Conservation (phyloP, 2,888 invertebrate genomes). For the Oscheius myriophilus region DNA sequence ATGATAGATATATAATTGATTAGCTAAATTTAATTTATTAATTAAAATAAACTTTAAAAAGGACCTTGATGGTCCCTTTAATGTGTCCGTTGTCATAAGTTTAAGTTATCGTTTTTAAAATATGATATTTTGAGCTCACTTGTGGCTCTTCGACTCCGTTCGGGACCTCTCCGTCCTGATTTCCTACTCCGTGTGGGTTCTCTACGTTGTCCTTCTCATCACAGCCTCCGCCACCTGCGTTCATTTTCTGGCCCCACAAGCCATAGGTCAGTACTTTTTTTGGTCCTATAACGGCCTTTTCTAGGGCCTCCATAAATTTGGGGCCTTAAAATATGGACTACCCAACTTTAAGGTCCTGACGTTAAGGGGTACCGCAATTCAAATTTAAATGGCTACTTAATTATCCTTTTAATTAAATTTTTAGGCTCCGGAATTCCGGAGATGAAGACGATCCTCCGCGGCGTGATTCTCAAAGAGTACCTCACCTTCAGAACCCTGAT, state of each 20-base stretch:
- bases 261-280: conserved; percentile 78
- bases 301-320: too few relatives aligned
- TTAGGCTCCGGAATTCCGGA: conserved; percentile 58
- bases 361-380: too few relatives aligned
- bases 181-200: conserved; percentile 53
- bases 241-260: conserved; percentile 94
- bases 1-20: too few relatives aligned
- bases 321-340: too few relatives aligned
- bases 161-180: conserved; percentile 24
- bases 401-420: conserved; percentile 31
- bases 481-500: conserved; percentile 91
- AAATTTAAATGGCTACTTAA: too few relatives aligned
- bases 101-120: too few relatives aligned
- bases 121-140: conserved; percentile 40
- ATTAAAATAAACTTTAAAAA: too few relatives aligned
- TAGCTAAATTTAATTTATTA: too few relatives aligned
- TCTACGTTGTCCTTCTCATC: conserved; percentile 58
- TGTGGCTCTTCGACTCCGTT: conserved; percentile 36
- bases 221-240: conserved; percentile 78
- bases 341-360: too few relatives aligned
- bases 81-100: too few relatives aligned
- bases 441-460: conserved; percentile 87
- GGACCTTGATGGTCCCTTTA: too few relatives aligned
- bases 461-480: conserved; percentile 96
- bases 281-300: not conserved